These are phyloP conservation scores for Aromia moschata DNA, from an alignment of 2,888 invertebrate genomes.

Conservation along the genomic window DNA sequence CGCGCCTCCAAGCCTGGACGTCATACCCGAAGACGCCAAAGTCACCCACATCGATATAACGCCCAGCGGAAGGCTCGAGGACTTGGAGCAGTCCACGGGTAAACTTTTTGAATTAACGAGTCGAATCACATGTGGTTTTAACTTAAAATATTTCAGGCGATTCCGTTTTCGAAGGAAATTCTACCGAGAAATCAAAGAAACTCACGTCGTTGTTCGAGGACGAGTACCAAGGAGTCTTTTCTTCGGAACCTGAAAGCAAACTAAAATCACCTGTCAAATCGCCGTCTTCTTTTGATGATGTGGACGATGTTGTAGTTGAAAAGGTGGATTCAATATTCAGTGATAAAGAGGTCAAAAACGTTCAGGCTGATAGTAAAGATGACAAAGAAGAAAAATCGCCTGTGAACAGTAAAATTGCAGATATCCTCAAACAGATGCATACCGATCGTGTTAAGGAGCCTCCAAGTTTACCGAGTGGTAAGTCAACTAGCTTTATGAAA, in stretches of 20 bases:
- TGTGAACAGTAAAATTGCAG: background rate
- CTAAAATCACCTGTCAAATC: conserved; percentile 3
- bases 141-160: background rate
- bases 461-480: conserved; percentile 7
- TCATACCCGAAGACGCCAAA: conserved; percentile 42
- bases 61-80: conserved; percentile 44
- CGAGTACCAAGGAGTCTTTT: conserved; percentile 10
- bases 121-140: no score
- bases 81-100: conserved; percentile 32
- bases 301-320: background rate
- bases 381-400: background rate
- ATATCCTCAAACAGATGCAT: background rate
- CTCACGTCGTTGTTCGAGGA: conserved; percentile 14
- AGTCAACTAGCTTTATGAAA: no score
- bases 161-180: conserved; percentile 4
- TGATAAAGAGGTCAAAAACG: no score
- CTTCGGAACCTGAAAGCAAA: background rate
- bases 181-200: background rate
- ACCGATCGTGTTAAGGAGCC: conserved; percentile 2
- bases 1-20: conserved; percentile 27
- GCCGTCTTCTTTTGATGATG: background rate
- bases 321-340: background rate
- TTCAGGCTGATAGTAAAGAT: background rate
- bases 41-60: conserved; percentile 38
- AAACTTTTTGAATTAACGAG: no score